A percentile compares a stretch with the other conserved stretches of the same genome.
phyloP scores from a whole-genome alignment of 2,113 vertebrate species.

The Paramormyrops kingsleyae region DNA sequence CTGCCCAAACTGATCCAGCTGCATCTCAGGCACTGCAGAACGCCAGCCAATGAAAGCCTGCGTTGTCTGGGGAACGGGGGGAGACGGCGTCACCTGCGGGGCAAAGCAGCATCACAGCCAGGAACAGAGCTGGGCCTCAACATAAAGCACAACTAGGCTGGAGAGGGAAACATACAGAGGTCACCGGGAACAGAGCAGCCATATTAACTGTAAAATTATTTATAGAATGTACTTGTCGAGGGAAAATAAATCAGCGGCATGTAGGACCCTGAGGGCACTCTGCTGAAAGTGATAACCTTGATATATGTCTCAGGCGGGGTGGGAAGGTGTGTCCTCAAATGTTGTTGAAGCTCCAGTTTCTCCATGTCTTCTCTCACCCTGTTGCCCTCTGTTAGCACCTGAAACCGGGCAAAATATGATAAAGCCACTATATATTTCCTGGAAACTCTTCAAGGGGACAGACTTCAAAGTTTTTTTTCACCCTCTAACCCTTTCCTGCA shows the following conservation, averaged over 20 bases:
- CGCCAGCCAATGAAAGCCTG: constrained; percentile 82
- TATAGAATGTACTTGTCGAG: neutral
- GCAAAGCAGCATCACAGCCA: neutral
- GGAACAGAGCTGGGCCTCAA: too few species aligned
- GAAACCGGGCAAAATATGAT: neutral
- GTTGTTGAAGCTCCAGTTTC: constrained; percentile 18
- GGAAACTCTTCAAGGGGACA: neutral
- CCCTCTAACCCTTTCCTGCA: neutral
- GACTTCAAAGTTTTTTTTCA: neutral
- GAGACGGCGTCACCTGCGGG: constrained; percentile 67
- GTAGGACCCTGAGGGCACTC: neutral
- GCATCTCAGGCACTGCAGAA: constrained; percentile 53
- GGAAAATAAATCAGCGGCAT: neutral
- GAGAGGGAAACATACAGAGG: neutral
- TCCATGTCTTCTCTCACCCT: constrained; percentile 25
- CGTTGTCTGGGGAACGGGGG: constrained; percentile 68
- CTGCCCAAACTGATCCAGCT: constrained; percentile 48
- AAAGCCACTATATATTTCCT: neutral
- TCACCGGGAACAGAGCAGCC: neutral
- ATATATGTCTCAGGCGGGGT: constrained; percentile 30
- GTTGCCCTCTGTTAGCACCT: constrained; percentile 37
- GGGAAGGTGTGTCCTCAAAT: constrained; percentile 17
- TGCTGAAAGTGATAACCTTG: constrained; percentile 26
- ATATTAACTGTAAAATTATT: neutral
- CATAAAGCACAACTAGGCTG: neutral